Percentiles rank a stretch among this genome's conserved stretches.
These are phyloP conservation scores for Passer domesticus DNA, from an alignment of 2,113 vertebrate genomes.

Conservation along the genomic window DNA sequence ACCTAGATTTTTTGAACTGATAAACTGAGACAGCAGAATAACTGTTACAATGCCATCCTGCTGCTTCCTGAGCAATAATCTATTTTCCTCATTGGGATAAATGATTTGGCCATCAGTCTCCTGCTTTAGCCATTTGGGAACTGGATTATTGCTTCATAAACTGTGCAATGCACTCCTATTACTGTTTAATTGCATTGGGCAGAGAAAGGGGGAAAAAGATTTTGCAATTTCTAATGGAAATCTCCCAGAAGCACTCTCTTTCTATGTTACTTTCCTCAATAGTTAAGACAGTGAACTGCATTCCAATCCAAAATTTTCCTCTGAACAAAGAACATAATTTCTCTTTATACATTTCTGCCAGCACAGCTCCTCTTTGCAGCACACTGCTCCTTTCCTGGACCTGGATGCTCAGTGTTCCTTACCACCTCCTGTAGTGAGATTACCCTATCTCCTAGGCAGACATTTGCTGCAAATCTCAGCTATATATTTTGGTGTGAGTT, in stretches of 20 bases:
- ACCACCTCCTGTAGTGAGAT: conserved; percentile 20
- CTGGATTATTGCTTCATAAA: conserved; percentile 76
- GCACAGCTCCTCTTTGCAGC: conserved; percentile 20
- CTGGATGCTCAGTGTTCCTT: conserved; percentile 26
- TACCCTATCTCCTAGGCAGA: not conserved
- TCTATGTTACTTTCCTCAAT: conserved; percentile 7
- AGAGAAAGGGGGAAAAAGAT: conserved; percentile 54
- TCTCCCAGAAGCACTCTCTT: conserved; percentile 36
- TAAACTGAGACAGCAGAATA: conserved; percentile 51
- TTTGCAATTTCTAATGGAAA: conserved; percentile 48
- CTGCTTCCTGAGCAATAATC: conserved; percentile 65
- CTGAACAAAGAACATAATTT: conserved; percentile 30
- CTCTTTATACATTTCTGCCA: not conserved
- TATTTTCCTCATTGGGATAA: conserved; percentile 69
- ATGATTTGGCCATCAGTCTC: conserved; percentile 71
- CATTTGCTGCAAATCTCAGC: not conserved
- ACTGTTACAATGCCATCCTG: conserved; percentile 44
- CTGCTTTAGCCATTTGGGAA: conserved; percentile 66
- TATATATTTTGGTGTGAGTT: not conserved
- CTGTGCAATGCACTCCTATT: conserved; percentile 58
- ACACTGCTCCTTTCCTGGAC: not conserved
- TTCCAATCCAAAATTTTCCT: conserved; percentile 36
- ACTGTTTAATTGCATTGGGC: conserved; percentile 67
- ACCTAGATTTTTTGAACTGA: conserved; percentile 34
- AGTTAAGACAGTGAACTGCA: conserved; percentile 11